These are phyloP conservation scores for Rotaria macrura DNA, from an alignment of 2,888 invertebrate species.

Conservation along the genomic window DNA sequence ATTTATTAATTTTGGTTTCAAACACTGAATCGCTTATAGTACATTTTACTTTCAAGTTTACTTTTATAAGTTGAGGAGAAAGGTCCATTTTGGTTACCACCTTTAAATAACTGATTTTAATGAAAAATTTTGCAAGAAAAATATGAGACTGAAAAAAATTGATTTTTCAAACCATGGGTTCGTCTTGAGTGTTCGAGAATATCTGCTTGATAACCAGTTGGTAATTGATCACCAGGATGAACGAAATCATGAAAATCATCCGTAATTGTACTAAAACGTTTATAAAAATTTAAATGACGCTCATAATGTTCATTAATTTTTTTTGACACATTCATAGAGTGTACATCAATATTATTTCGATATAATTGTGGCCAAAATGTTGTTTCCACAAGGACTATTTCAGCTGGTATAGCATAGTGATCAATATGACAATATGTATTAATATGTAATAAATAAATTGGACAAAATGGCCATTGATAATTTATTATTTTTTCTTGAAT, in stretches of 20 bases:
- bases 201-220: background rate
- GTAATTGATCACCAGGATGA: background rate
- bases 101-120: too few relatives aligned
- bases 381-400: background rate
- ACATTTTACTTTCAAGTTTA: too few relatives aligned
- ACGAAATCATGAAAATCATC: constrained; percentile 8
- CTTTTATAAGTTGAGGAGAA: too few relatives aligned
- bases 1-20: too few relatives aligned
- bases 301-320: background rate
- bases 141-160: too few relatives aligned
- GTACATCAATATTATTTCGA: background rate
- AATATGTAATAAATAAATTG: background rate
- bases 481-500: background rate
- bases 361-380: background rate
- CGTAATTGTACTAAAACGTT: background rate
- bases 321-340: background rate
- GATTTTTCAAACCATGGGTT: background rate
- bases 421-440: background rate
- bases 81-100: too few relatives aligned
- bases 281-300: background rate
- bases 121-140: too few relatives aligned
- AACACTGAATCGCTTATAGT: too few relatives aligned
- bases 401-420: background rate
- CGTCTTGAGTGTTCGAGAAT: background rate
- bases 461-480: background rate